phyloP scores from a whole-genome alignment of 2,113 vertebrate species.

The Melanotaenia duboulayi region DNA sequence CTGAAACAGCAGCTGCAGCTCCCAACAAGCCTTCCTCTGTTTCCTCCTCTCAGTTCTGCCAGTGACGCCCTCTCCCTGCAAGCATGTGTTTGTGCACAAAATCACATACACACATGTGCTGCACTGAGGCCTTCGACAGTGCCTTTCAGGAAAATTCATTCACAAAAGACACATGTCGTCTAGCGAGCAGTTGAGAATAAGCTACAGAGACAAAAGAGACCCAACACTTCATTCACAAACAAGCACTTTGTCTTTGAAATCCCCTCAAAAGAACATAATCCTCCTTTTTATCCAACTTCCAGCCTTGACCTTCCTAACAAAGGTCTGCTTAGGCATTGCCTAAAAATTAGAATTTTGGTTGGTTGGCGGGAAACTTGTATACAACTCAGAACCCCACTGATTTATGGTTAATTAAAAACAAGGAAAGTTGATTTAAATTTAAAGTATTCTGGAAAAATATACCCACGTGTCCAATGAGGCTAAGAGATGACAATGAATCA shows the following conservation, averaged over 20 bases:
- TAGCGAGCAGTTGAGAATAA: constrained; percentile 8
- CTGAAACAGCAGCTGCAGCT: constrained; percentile 44
- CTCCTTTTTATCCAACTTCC: constrained; percentile 54
- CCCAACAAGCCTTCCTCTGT: constrained; percentile 42
- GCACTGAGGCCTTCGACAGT: constrained; percentile 47
- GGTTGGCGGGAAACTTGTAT: background rate
- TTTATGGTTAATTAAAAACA: background rate
- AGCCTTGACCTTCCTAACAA: constrained; percentile 40
- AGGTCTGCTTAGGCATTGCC: constrained; percentile 31
- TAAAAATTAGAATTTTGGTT: constrained; percentile 8
- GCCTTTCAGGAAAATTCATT: constrained; percentile 68
- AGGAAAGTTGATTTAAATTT: no score
- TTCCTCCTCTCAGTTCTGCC: constrained; percentile 23
- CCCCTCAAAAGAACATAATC: constrained; percentile 60
- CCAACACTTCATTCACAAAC: constrained; percentile 65
- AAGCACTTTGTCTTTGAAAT: constrained; percentile 28
- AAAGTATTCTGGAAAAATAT: no score
- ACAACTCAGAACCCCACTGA: background rate
- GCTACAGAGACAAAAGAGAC: background rate
- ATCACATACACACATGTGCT: constrained; percentile 8
- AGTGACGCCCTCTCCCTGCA: constrained; percentile 46
- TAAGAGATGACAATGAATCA: background rate
- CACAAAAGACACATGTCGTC: constrained; percentile 54
- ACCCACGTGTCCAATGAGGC: background rate
- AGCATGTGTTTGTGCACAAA: constrained; percentile 52